Evolutionary conservation across 2,888 invertebrate genomes (phyloP).

Genomic region (Pollenia amentaria): DNA sequence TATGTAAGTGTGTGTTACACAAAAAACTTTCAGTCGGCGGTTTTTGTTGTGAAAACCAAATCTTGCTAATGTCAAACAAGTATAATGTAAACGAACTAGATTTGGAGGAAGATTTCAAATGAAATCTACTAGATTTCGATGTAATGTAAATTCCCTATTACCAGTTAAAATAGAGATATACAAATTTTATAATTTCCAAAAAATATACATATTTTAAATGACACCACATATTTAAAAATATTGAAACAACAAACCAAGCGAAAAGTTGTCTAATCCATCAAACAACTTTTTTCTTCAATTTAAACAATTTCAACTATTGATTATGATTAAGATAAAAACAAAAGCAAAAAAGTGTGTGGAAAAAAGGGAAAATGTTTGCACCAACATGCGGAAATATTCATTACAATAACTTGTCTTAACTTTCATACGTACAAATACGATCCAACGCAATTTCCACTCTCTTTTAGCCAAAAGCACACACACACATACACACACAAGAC

Average conservation of each 20-base stretch:
- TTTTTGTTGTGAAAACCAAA: no score
- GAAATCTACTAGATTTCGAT: no score
- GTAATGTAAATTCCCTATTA: no score
- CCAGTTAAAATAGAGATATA: slow-evolving; percentile 36
- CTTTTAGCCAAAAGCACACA: neutral
- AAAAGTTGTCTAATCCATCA: slow-evolving; percentile 46
- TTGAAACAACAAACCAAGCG: neutral
- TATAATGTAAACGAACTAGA: no score
- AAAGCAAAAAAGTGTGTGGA: slow-evolving; percentile 36
- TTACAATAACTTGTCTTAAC: slow-evolving; percentile 55
- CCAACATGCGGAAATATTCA: slow-evolving; percentile 72
- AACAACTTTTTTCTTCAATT: slow-evolving; percentile 25
- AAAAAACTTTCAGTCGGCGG: no score
- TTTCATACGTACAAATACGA: slow-evolving; percentile 35
- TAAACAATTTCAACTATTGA: slow-evolving; percentile 42
- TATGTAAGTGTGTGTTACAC: no score
- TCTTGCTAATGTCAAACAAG: no score
- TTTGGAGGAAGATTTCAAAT: no score
- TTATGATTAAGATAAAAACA: slow-evolving; percentile 26
- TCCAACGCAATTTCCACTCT: slow-evolving; percentile 32
- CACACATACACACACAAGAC: neutral
- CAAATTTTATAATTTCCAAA: slow-evolving; percentile 45
- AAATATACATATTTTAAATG: slow-evolving; percentile 24
- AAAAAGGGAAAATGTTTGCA: slow-evolving; percentile 66
- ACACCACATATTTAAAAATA: slow-evolving; percentile 44